These are phyloP conservation scores for Dipodomys spectabilis DNA, from an alignment of 2,113 vertebrate genomes.

Conservation along the genomic window DNA sequence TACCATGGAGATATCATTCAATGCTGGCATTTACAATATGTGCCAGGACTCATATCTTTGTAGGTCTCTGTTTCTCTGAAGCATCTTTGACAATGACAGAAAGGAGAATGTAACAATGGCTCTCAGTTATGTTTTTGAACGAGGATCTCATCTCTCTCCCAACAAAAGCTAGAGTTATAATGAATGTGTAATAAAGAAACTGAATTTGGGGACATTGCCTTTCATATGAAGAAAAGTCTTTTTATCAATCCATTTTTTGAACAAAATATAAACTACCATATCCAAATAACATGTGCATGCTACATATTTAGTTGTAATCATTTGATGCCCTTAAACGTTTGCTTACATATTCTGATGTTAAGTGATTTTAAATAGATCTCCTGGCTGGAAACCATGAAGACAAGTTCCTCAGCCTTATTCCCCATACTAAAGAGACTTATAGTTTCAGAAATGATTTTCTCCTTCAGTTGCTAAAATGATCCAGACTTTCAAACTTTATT, in stretches of 20 bases:
- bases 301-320: neutral
- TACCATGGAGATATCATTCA: neutral
- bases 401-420: neutral
- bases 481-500: neutral
- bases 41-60: constrained; percentile 28
- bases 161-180: constrained; percentile 46
- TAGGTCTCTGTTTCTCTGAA: constrained; percentile 55
- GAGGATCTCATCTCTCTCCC: constrained; percentile 64
- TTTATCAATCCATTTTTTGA: neutral
- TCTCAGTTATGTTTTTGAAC: constrained; percentile 53
- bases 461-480: neutral
- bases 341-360: neutral
- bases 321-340: neutral
- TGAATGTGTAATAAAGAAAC: neutral
- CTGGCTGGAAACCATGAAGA: neutral
- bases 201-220: neutral
- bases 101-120: neutral
- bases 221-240: neutral
- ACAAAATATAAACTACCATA: neutral
- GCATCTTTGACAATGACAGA: constrained; percentile 67
- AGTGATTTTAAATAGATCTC: constrained; percentile 9
- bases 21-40: constrained; percentile 46
- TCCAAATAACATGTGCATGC: neutral
- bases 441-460: constrained; percentile 46
- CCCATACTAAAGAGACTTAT: neutral